These are phyloP conservation scores for Netelia fuscicornis DNA, from an alignment of 2,888 invertebrate genomes.

Conservation along the genomic window DNA sequence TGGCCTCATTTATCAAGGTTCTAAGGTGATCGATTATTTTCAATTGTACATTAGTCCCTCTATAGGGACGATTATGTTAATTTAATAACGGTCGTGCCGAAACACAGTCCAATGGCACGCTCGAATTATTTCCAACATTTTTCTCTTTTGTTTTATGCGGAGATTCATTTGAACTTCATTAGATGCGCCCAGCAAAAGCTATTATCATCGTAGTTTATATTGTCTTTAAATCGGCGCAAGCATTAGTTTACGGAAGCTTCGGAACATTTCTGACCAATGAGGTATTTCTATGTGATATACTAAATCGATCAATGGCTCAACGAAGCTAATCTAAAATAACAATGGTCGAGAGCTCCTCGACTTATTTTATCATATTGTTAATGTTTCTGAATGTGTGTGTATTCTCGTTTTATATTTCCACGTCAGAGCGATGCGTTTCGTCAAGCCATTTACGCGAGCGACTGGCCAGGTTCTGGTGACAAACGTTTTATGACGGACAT, in stretches of 20 bases:
- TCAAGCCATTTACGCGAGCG: slow-evolving; percentile 12
- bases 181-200: slow-evolving; percentile 4
- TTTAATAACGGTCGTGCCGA: not conserved
- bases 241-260: slow-evolving; percentile 54
- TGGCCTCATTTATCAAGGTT: slow-evolving; percentile 60
- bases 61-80: not conserved
- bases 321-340: not conserved
- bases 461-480: slow-evolving; percentile 45
- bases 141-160: not conserved
- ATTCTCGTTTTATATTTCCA: not conserved
- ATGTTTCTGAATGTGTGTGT: not conserved
- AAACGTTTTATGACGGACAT: slow-evolving; percentile 42
- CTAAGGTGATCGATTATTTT: slow-evolving; percentile 53
- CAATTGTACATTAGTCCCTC: not conserved
- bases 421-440: not conserved
- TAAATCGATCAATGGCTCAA: not conserved
- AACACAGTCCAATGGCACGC: not conserved
- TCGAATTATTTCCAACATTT: not conserved
- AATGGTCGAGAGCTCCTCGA: not conserved
- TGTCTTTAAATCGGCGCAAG: slow-evolving; percentile 57
- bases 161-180: not conserved
- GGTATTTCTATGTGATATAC: slow-evolving; percentile 34
- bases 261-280: slow-evolving; percentile 52
- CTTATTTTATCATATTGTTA: not conserved
- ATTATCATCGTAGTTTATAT: slow-evolving; percentile 34